Evolutionary conservation across 2,113 vertebrate species (phyloP), one percentile per base, ranked within the genome.

Genomic region (Scortum barcoo): DNA sequence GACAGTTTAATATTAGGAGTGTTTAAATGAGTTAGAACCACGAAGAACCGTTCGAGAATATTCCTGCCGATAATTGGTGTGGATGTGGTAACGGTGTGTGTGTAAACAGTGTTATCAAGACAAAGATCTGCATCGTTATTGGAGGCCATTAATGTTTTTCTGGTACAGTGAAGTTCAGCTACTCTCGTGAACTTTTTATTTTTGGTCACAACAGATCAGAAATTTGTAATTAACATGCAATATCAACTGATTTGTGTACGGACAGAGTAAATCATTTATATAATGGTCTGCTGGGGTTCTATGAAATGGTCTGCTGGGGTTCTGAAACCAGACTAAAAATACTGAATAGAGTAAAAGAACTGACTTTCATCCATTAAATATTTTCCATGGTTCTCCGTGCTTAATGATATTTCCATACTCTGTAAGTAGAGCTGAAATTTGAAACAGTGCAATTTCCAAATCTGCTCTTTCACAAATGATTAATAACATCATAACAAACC

Each of bases 311-410:
- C 24, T 78, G 44, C 6, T 16, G 16, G 40, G 46, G 30, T 22
- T 38, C 30, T 63, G n/a, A 26, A 48, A 50, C 20, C 36, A 54
- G 54, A 85, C 50, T 20, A 78, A 78, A 78, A 78, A 78, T 26
- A 53, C 50, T 70, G 33, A 48, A 63, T 6, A 7, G n/a, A 24
- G 7, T 24, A n/a, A 56, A n/a, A 40, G 2, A 30, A 36, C 33
- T 51, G n/a, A 5, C 69, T 44, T 20, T 13, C 8, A 72, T 57
- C 14, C 8, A 3, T 3, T 36, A 7, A 17, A 4, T 24, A 17
- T 38, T 70, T 56, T 24, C 22, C 30, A 26, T 11, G 24, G 38
- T n/a, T 40, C 53, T 57, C 9, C n/a, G 7, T 24, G 30, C 50
- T 16, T 36, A 36, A 36, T 36, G 33, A 22, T 33, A 67, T 13